Base-by-base conservation (phyloP, 2,888 invertebrate species). In the Galeopsomyia nigrocyanea region DNA sequence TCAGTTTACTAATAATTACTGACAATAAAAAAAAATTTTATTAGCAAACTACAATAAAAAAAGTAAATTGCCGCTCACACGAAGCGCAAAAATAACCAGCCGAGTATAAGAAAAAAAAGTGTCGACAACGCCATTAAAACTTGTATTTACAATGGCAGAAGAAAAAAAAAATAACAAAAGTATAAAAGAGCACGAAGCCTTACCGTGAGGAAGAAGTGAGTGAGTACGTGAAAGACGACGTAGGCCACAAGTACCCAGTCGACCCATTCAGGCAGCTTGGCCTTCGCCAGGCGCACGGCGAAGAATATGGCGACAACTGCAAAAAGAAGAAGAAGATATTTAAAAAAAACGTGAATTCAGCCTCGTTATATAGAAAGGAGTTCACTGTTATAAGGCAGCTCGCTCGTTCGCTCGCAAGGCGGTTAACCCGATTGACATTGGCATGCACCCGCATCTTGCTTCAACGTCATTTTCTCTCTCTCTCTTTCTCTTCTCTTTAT, bases 231-330 rank as follows among this genome's bases (percentile, higher is more conserved):
- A 88, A 97, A 94, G 3, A 92, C 92, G 16, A 98, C 95, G 87
- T 93, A 98, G 9, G 93, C 94, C 3, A 95, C 95, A 77, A 98
- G 87, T 74, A 98, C 92, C 92, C 93, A 97, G 77, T 95, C 93
- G 82, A 93, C 91, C 93, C 95, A 95, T 68, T 92, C 89, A 0
- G 97, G 96, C 56, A 97, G 88, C 81, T 95, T 93, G 5, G 96
- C 95, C 87, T 96, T 95, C 78, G 91, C 90, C 76, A 98, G 89
- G 82, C 93, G 92, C 26, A 95, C 93, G 53, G 98, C 95, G 83
- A 97, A 93, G 90, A 98, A 98, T 81, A 98, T 94, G 64, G 96
- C 94, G 16, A 96, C 93, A 87, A 98, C 97, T 97, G 89, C 13
- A 90, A 89, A 78, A 72, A 51, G 57, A 62, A 60, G 71, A 74